A percentile compares a stretch with the other conserved stretches of the same genome.
phyloP scores from a whole-genome alignment of 2,888 invertebrate genomes.

The Petrolisthes manimaculis region DNA sequence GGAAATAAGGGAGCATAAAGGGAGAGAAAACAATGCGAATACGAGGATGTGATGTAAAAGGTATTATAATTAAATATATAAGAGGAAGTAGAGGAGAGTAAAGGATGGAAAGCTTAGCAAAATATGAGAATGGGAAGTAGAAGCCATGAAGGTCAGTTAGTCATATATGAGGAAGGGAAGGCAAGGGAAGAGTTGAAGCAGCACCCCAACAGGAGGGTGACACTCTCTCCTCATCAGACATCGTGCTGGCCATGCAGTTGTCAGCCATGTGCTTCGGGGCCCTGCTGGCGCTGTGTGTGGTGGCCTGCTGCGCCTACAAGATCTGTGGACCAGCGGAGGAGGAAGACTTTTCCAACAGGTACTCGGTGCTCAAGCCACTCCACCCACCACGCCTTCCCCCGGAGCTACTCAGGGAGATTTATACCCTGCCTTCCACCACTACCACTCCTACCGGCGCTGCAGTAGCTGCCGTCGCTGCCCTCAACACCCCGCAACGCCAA shows the following conservation, averaged over 20 bases:
- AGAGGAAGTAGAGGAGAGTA: not conserved
- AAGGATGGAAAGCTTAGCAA: not conserved
- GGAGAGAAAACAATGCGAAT: not conserved
- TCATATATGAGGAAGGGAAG: not conserved
- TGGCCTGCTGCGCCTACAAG: constrained; percentile 66
- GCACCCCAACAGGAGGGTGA: constrained; percentile 2
- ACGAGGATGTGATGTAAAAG: not conserved
- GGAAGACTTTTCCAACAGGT: constrained; percentile 58
- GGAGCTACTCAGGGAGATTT: constrained; percentile 62
- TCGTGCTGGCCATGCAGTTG: constrained; percentile 65
- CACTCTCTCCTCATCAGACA: constrained; percentile 53
- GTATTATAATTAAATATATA: not conserved
- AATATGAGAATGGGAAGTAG: not conserved
- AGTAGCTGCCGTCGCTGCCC: constrained; percentile 3
- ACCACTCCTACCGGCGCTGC: constrained; percentile 24
- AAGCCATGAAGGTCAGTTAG: not conserved
- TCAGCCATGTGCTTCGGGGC: constrained; percentile 66
- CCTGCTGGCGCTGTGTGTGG: constrained; percentile 65
- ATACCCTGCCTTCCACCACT: constrained; percentile 53
- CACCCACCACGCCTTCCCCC: constrained; percentile 54
- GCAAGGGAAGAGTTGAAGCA: not conserved
- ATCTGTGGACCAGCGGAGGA: constrained; percentile 66
- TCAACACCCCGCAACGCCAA: not conserved
- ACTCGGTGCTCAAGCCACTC: constrained; percentile 49
- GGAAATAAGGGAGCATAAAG: not conserved